Evolutionary conservation across 2,113 vertebrate species (phyloP).

Genomic region (Notarius quadriscutis): DNA sequence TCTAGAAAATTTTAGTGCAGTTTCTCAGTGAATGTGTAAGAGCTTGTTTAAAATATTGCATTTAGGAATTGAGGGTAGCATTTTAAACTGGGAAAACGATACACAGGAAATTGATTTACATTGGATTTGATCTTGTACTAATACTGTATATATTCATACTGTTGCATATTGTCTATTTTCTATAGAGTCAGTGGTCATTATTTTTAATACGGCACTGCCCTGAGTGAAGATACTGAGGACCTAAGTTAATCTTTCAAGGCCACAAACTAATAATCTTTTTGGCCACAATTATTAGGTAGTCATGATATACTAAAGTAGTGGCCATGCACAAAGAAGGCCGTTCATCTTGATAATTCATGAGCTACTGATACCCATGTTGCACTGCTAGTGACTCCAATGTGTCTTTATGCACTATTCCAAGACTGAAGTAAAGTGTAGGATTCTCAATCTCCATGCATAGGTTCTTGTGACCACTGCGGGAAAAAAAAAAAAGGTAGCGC

Average conservation of each 20-base stretch:
- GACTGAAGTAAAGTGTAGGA: not conserved
- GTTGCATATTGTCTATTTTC: not conserved
- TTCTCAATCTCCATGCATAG: not conserved
- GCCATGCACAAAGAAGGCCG: not conserved
- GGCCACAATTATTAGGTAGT: not conserved
- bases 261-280: not conserved
- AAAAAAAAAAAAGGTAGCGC: too few species aligned
- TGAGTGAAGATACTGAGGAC: not conserved
- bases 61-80: not conserved
- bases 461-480: not conserved
- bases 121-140: not conserved
- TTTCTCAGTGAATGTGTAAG: slow-evolving; percentile 2
- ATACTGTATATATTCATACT: too few species aligned
- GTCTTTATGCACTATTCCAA: not conserved
- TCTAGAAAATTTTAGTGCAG: not conserved
- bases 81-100: not conserved
- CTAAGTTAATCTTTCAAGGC: not conserved
- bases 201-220: not conserved
- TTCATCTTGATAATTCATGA: not conserved
- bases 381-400: not conserved
- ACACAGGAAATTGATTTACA: not conserved
- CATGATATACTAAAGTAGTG: not conserved
- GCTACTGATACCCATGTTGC: not conserved
- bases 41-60: not conserved
- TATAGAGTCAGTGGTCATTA: not conserved